Evolutionary conservation across 2,888 invertebrate species (phyloP).

Genomic region (Scaptomyza cyrtandrae): DNA sequence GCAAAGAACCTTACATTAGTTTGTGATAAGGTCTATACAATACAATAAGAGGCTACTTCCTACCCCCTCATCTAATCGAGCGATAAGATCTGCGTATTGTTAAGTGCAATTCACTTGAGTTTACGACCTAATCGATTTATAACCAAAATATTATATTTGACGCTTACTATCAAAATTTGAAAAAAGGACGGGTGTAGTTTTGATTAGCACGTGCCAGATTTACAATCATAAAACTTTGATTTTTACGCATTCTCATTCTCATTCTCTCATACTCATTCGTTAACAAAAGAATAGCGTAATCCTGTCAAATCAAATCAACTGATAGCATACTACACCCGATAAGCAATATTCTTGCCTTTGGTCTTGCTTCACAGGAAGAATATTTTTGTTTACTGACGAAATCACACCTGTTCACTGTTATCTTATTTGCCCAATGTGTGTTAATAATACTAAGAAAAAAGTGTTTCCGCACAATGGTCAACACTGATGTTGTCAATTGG

Average conservation of each 20-base stretch:
- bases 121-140: slow-evolving; percentile 20
- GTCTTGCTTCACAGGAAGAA: neutral
- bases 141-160: neutral
- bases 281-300: neutral
- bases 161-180: neutral
- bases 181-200: neutral
- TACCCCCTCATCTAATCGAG: neutral
- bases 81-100: slow-evolving; percentile 54
- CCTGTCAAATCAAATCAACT: neutral
- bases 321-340: neutral
- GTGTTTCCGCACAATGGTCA: too few relatives aligned
- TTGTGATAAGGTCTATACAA: too few relatives aligned
- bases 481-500: too few relatives aligned
- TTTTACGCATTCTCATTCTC: neutral
- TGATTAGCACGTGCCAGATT: neutral
- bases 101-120: slow-evolving; percentile 15
- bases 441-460: neutral
- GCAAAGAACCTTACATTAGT: too few relatives aligned
- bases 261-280: slow-evolving; percentile 13
- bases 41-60: too few relatives aligned
- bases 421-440: slow-evolving; percentile 1
- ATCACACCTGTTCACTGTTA: neutral
- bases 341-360: neutral
- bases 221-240: neutral
- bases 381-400: neutral